Evolutionary conservation across 1,140 invertebrate genomes (phyloP), one percentile per base, ranked within the genome.

Genomic region (Panagrolaimus sp.): DNA sequence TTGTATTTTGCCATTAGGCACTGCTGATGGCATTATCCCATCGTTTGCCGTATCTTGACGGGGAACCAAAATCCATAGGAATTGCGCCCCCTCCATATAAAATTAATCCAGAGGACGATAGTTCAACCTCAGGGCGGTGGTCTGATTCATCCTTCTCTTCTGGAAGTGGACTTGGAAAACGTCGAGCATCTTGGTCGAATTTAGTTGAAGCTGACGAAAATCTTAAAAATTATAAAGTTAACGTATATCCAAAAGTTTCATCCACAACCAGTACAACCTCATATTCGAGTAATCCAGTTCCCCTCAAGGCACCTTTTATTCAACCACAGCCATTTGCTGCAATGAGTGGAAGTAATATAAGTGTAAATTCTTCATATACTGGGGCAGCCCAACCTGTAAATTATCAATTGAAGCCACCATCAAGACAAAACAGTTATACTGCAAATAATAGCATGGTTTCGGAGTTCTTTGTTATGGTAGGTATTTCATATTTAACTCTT

Each of bases 1-100:
- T 38, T 38, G 7, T 4, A 38, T 38, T 38, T 38, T 38, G 32
- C 32, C 32, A 4, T 38, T 38, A 38, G 32, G 32, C 32, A 7
- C 32, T 21, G 52, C 47, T 15, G 21, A 58, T 58, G 52, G 52
- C 52, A 12, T 58, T 58, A 28, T 58, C 52, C 52, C 52, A 58
- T 58, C 52, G 52, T 21, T 58, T 58, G 52, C 52, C 28, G 21
- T 58, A 21, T 21, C 52, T 58, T 26, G 52, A 58, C 52, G 28
- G 21, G 10, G 52, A 58, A 4, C 52, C 52, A 28, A 21, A 24
- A 15, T n/a, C 15, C 2, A 8, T 21, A 6, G 52, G 52, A 14
- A 26, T 58, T 28, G 52, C 52, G 14, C 52, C 52, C 1, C 52
- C 52, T 12, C 52, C 52, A n/a, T 58, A 58, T 21, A 15, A 48